Base-by-base conservation (phyloP, 2,113 vertebrate species). In the Myotis yumanensis region DNA sequence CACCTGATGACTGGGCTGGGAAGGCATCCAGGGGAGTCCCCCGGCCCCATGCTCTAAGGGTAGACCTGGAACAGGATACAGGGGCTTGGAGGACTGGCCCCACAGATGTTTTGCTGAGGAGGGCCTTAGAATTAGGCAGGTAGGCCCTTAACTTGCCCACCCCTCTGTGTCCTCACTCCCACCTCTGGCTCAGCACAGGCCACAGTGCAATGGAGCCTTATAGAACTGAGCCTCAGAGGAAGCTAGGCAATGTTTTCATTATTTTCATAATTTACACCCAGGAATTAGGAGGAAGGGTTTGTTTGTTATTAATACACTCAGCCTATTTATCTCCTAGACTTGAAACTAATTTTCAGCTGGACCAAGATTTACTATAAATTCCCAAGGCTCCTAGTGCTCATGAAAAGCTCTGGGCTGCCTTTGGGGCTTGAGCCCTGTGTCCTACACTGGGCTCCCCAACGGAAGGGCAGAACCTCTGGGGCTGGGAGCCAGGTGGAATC, bases 291-390 rank as follows among this genome's bases (percentile, higher is more conserved):
- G 69, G 35, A 72, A 92, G 69, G 25, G 7, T 40, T 72, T 54
- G 28, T 73, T 95, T 93, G 75, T 95, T 94, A 87, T 81, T 90
- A 81, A 77, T 79, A 37, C 22, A 86, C 22, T 77, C 43, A 40
- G 71, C 84, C 93, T 73, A 14, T 93, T 94, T 87, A 72, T 43
- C 40, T 48, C 62, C 9, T 16, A 88, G 90, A 87, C 59, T 69
- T 66, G 37, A 69, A 94, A 25, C 73, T 89, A n/a, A 72, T 96
- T 93, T 97, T 95, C 76, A 90, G 73, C 69, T 93, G 51, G 80
- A 95, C 35, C 40, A 46, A 87, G 91, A 71, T 51, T 32, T 57
- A 8, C 72, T 73, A 4, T 79, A 25, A 89, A 93, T 73, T 68
- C 54, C 82, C 9, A 1, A 73, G 84, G 75, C 37, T 69, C 37